These are phyloP conservation scores for Tursiops truncatus DNA, from an alignment of 2,113 vertebrate genomes.

Conservation along the genomic window DNA sequence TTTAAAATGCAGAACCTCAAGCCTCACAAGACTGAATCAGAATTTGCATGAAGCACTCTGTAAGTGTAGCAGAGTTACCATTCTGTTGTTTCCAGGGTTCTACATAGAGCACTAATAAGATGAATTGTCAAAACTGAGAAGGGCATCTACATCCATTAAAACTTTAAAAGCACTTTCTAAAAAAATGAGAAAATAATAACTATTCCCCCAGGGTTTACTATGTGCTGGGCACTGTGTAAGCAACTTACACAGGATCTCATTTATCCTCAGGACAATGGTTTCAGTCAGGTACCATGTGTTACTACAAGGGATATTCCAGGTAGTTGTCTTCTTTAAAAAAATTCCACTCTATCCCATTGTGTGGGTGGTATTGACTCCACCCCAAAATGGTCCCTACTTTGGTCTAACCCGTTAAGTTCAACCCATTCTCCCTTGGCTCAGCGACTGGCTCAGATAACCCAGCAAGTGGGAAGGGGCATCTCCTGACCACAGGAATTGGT, in stretches of 20 bases:
- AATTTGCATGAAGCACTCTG: not conserved
- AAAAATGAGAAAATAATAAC: not conserved
- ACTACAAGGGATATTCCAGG: not conserved
- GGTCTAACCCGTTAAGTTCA: not conserved
- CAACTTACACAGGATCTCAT: not conserved
- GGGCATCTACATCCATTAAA: not conserved
- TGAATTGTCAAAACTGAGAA: not conserved
- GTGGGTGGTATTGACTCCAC: not conserved
- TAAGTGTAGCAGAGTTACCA: not conserved
- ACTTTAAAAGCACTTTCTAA: not conserved
- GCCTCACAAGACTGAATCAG: not conserved
- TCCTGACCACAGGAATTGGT: not conserved
- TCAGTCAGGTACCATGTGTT: not conserved
- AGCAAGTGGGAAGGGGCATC: not conserved
- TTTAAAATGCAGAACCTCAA: not conserved
- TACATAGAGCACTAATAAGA: not conserved
- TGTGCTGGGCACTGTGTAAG: not conserved
- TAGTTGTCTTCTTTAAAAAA: not conserved
- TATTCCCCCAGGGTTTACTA: not conserved
- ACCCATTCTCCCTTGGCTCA: not conserved
- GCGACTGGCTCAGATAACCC: not conserved
- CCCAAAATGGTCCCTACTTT: not conserved
- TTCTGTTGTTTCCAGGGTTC: not conserved
- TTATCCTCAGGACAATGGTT: not conserved
- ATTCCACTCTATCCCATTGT: not conserved